Conservation (phyloP, 2,888 invertebrate species). For the Elysia crispata region DNA sequence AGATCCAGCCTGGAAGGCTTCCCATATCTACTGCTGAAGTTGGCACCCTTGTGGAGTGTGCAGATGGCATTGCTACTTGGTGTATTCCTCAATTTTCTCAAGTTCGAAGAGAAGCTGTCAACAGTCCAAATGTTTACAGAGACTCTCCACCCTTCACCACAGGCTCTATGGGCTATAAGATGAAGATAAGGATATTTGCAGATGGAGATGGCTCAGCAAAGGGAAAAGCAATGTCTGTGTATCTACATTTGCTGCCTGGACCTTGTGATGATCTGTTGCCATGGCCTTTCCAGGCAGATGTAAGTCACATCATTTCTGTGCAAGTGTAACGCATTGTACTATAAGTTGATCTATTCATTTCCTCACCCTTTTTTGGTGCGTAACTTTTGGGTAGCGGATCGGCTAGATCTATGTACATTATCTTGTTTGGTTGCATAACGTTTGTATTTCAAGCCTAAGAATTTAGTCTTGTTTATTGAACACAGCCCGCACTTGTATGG, state of each 20-base stretch:
- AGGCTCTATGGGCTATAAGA: slow-evolving; percentile 71
- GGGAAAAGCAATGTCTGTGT: slow-evolving; percentile 71
- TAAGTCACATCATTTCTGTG: slow-evolving; percentile 56
- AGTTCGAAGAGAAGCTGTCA: slow-evolving; percentile 65
- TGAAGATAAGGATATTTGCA: slow-evolving; percentile 72
- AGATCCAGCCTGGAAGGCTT: too few species aligned
- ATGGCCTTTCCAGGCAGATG: slow-evolving; percentile 75
- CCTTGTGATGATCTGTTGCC: slow-evolving; percentile 71
- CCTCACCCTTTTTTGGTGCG: too few species aligned
- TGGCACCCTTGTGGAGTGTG: slow-evolving; percentile 12
- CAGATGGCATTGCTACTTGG: slow-evolving; percentile 72
- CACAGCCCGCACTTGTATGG: too few species aligned
- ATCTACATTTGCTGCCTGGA: slow-evolving; percentile 74
- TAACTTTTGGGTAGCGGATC: too few species aligned
- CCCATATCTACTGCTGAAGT: background rate
- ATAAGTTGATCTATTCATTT: too few species aligned
- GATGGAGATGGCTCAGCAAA: slow-evolving; percentile 76
- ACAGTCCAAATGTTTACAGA: slow-evolving; percentile 50
- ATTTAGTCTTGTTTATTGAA: too few species aligned
- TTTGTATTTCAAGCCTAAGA: too few species aligned
- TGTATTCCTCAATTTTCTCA: slow-evolving; percentile 67
- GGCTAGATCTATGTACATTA: too few species aligned
- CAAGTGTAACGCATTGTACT: too few species aligned
- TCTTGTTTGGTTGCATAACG: too few species aligned
- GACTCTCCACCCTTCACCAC: slow-evolving; percentile 75